A percentile compares a stretch with the other conserved stretches of the same genome.
Evolutionary conservation across 1,140 invertebrate genomes (phyloP).

Genomic region (Rhynchophorus ferrugineus): DNA sequence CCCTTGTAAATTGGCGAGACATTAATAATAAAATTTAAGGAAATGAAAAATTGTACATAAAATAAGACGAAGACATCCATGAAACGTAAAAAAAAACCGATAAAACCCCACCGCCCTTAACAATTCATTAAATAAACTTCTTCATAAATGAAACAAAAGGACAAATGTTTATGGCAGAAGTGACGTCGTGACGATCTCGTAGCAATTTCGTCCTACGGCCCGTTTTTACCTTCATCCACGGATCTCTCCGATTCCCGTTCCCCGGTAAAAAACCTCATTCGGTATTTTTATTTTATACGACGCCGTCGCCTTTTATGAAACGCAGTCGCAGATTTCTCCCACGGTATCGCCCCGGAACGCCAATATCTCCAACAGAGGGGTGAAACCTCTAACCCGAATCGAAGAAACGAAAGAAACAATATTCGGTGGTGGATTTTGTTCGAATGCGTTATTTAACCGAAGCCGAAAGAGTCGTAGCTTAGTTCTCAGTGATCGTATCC

Average conservation of each 20-base stretch:
- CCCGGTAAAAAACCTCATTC: background rate
- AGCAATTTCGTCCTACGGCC: background rate
- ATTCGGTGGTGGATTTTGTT: background rate
- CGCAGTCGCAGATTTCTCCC: background rate
- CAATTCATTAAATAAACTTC: too few relatives aligned
- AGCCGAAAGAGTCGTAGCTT: background rate
- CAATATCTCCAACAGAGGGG: conserved; percentile 1
- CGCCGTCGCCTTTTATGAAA: background rate
- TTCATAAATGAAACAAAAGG: too few relatives aligned
- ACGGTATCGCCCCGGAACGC: background rate
- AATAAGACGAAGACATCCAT: too few relatives aligned
- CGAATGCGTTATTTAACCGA: background rate
- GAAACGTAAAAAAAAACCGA: too few relatives aligned
- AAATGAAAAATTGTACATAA: too few relatives aligned
- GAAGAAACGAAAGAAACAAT: background rate
- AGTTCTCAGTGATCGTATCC: background rate
- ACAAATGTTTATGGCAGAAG: too few relatives aligned
- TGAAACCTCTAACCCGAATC: background rate
- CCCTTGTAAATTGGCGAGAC: too few relatives aligned
- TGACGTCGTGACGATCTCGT: background rate
- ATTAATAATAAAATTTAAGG: too few relatives aligned
- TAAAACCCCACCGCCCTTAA: too few relatives aligned
- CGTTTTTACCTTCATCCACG: background rate
- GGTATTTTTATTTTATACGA: background rate
- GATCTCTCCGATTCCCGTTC: background rate